A percentile compares a stretch with the other conserved stretches of the same genome.
Conservation (phyloP, 2,888 invertebrate species). For the Hyppa rectilinea region DNA sequence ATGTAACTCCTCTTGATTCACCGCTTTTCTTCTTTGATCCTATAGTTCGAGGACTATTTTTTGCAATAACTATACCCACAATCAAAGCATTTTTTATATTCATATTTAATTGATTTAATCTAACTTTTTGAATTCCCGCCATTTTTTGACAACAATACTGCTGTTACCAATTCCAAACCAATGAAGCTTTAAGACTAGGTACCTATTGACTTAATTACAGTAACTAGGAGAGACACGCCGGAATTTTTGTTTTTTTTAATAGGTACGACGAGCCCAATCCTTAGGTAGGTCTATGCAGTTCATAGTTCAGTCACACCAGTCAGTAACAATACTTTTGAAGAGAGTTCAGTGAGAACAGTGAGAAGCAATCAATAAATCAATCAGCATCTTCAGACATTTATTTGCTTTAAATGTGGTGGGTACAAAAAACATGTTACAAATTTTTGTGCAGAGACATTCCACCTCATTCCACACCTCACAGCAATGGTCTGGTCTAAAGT, state of each 20-base stretch:
- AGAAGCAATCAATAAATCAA: too few species aligned
- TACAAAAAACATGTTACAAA: too few species aligned
- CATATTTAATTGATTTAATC: slow-evolving; percentile 83
- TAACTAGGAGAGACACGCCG: background rate
- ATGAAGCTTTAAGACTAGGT: too few species aligned
- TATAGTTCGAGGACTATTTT: slow-evolving; percentile 91
- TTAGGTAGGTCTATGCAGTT: background rate
- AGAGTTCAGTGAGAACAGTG: slow-evolving; percentile 1
- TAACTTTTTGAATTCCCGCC: slow-evolving; percentile 86
- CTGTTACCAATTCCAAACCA: too few species aligned
- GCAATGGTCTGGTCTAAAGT: too few species aligned
- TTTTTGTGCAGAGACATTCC: too few species aligned
- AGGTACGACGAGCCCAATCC: background rate
- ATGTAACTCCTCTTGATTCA: slow-evolving; percentile 93
- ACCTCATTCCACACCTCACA: too few species aligned
- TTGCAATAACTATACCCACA: slow-evolving; percentile 92
- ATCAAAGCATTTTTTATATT: slow-evolving; percentile 86
- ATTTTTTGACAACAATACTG: slow-evolving; percentile 69
- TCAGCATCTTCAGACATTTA: too few species aligned
- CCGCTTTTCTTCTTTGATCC: slow-evolving; percentile 88
- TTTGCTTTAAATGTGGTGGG: too few species aligned
- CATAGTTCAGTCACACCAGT: background rate
- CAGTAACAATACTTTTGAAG: background rate
- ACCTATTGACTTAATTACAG: too few species aligned
- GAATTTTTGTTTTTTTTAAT: background rate